Evolutionary conservation across 2,797 vertebrate genomes (phyloP), one percentile per base, ranked within the genome.

Genomic region (Cheirogaleus major): DNA sequence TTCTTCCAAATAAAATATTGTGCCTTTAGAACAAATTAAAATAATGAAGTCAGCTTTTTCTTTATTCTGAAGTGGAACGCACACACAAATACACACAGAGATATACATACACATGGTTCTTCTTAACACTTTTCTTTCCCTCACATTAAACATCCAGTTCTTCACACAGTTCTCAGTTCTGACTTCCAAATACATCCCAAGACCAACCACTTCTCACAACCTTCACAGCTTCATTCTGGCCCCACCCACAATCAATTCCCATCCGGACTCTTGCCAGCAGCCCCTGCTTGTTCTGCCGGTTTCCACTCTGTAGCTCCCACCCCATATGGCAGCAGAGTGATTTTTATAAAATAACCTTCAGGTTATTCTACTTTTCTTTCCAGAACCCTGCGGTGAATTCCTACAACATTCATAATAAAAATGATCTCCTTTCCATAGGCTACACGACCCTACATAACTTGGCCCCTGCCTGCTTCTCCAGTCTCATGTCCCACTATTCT

Each of bases 11-110:
- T 83, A 65, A 91, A 95, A 72, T 70, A 0, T 20, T 45, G 23
- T 14, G 23, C 18, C 79, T 43, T 65, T 55, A 75, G 14, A 93
- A 79, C 18, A 70, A 85, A 95, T 41, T 61, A 67, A 69, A 82
- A 93, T 61, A 80, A 73, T 35, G 12, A 52, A 52, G 1, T 57
- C 15, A 86, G 15, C 22, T 70, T 82, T 88, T 93, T 52, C 52
- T 89, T 48, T 80, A 18, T 52, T 38, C 5, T 25, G 35, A 75
- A 27, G 7, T 38, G 6, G 14, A 86, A 82, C 2, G 1, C 32
- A 25, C 30, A 48, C 13, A 25, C 10, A 61, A 73, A 59, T 5
- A 27, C 5, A 70, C 55, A 41, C 38, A 61, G 0, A 69, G 8
- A 55, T 7, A n/a, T 27, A 45, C 70, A 32, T 0, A 6, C 1